Conservation (phyloP, 2,797 vertebrate species). For the Enteromius viviparus region DNA sequence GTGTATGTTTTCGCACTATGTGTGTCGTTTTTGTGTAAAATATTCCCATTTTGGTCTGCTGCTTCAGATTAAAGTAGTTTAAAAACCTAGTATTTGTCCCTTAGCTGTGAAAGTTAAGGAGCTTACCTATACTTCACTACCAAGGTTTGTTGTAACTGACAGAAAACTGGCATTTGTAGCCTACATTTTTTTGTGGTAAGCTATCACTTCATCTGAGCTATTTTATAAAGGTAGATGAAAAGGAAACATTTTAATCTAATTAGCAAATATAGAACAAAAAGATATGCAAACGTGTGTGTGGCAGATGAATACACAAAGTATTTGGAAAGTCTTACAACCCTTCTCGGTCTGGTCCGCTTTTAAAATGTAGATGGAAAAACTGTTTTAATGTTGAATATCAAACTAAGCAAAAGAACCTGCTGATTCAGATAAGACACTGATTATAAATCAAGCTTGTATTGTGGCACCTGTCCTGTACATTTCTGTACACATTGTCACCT, state of each 20-base stretch:
- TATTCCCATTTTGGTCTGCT: background rate
- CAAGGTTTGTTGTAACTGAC: background rate
- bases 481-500: background rate
- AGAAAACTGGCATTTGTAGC: background rate
- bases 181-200: background rate
- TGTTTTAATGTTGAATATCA: background rate
- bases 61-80: background rate
- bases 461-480: background rate
- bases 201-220: background rate
- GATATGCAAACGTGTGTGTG: background rate
- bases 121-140: background rate
- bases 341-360: background rate
- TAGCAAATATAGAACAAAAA: background rate
- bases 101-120: background rate
- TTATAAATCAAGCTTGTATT: background rate
- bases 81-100: background rate
- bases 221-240: background rate
- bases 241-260: background rate
- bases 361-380: background rate
- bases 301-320: background rate
- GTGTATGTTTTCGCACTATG: background rate
- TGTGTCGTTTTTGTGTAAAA: background rate
- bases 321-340: background rate
- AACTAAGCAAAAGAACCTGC: too few relatives aligned
- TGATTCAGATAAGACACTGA: background rate